Evolutionary conservation across 2,888 invertebrate genomes (phyloP).

Genomic region (Caenorhabditis sp.): DNA sequence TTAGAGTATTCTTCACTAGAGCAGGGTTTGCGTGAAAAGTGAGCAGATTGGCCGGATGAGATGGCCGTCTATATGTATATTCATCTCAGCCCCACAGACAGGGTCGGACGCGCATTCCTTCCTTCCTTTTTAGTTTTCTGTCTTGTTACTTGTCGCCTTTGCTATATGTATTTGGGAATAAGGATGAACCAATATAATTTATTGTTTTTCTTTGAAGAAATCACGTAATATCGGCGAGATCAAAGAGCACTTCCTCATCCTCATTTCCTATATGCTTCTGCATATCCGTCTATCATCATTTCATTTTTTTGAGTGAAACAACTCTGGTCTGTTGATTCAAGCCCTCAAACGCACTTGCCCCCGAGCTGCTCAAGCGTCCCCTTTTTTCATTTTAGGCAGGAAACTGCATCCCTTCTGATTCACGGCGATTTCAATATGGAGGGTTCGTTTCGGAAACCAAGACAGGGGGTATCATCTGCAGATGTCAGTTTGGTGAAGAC

Average conservation of each 20-base stretch:
- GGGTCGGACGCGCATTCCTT: constrained; percentile 5
- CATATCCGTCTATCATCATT: neutral
- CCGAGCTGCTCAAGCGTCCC: neutral
- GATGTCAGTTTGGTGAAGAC: constrained; percentile 30
- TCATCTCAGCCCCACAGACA: constrained; percentile 12
- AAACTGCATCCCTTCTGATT: constrained; percentile 41
- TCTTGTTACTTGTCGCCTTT: neutral
- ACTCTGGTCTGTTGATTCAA: constrained; percentile 12
- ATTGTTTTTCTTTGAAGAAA: neutral
- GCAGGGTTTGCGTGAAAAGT: constrained; percentile 26
- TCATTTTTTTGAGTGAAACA: neutral
- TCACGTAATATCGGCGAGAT: no score
- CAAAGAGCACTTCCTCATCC: no score
- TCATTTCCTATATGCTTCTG: no score
- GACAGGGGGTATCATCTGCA: constrained; percentile 44
- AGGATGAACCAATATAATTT: neutral
- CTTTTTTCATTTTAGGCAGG: constrained; percentile 29
- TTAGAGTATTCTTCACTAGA: constrained; percentile 33
- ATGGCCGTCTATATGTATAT: constrained; percentile 42
- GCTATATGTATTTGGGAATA: no score
- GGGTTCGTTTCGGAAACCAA: constrained; percentile 27
- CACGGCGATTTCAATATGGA: constrained; percentile 29
- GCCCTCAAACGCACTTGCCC: neutral
- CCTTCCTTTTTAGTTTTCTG: constrained; percentile 9
- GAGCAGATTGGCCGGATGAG: constrained; percentile 52